These are phyloP conservation scores for Drosophila recens DNA, from an alignment of 2,888 invertebrate genomes.

Conservation along the genomic window DNA sequence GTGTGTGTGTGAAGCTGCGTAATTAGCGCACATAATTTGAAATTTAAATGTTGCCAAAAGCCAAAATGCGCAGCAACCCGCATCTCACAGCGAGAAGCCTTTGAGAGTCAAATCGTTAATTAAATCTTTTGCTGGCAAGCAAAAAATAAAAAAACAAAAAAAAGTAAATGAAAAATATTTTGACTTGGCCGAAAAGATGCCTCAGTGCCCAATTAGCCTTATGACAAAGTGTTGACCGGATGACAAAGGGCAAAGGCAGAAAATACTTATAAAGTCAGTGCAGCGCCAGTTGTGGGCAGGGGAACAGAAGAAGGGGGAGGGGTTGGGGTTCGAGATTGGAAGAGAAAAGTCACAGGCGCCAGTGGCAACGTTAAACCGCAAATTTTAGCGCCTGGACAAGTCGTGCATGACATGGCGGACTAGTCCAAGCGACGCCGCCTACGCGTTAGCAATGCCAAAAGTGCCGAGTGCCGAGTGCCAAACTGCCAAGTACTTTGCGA, in stretches of 20 bases:
- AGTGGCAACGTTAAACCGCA: constrained; percentile 75
- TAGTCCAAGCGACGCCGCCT: constrained; percentile 74
- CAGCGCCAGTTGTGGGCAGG: constrained; percentile 41
- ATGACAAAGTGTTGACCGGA: constrained; percentile 72
- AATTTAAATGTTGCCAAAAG: constrained; percentile 82
- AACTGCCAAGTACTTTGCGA: constrained; percentile 42
- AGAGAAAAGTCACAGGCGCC: constrained; percentile 57
- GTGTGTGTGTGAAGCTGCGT: constrained; percentile 42
- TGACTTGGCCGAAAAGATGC: constrained; percentile 53
- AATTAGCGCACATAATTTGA: constrained; percentile 81
- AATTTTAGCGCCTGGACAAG: constrained; percentile 80
- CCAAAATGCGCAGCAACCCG: constrained; percentile 56
- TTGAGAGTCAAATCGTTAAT: constrained; percentile 79
- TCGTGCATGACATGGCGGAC: constrained; percentile 71
- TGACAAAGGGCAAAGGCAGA: constrained; percentile 31
- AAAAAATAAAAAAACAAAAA: constrained; percentile 25
- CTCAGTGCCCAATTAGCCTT: constrained; percentile 68
- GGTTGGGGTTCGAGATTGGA: background rate
- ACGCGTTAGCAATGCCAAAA: constrained; percentile 80
- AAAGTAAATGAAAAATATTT: constrained; percentile 26
- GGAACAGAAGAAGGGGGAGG: background rate
- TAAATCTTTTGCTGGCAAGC: constrained; percentile 63
- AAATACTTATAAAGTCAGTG: constrained; percentile 31
- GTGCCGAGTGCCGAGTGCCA: constrained; percentile 73
- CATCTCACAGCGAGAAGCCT: constrained; percentile 65